Base-by-base conservation (phyloP, 2,113 vertebrate species). In the Oryzias curvinotus region DNA sequence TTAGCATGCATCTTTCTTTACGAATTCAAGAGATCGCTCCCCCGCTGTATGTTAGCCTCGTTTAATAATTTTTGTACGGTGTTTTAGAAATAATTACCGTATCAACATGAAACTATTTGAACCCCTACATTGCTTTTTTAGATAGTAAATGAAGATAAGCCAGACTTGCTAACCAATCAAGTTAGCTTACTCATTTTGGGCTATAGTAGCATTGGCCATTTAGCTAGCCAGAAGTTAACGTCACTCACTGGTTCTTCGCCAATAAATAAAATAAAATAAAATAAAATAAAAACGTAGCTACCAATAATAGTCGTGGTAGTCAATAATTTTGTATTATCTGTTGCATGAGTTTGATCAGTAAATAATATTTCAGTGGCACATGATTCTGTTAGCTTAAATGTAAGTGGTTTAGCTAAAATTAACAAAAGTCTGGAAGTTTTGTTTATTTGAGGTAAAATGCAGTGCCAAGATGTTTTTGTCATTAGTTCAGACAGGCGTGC, bases 151-250 rank as follows among this genome's bases (percentile, higher is more conserved):
- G 52, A 21, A 25, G 53, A 45, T 28, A 64, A 67, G 62, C 60
- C 12, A 17, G 2, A 48, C 56, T 64, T 57, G 65, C 75, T 43
- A 4, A 65, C 74, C 72, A 77, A 56, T 14, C 18, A 50, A 56
- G 81, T 68, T 66, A 71, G 73, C 58, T 10, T 51, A 28, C 41
- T 62, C 65, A 55, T 46, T 50, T 41, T 23, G 45, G 28, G 57
- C 36, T n/a, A 23, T 15, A n/a, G 23, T 49, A 18, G 51, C 65
- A 13, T 68, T 75, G 69, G 62, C 80, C 8, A 21, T 50, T 15
- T 53, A 61, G 54, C 49, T 74, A 78, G 77, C 80, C 55, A 7
- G 43, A n/a, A 42, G 82, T 67, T 75, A 68, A 65, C 44, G 56
- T 69, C 50, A 59, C 57, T 69, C 50, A 59, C 57, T 21, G 57